Percentiles rank a stretch among this genome's conserved stretches.
Conservation (phyloP, 2,888 invertebrate genomes). For the Tinea pellionella region DNA sequence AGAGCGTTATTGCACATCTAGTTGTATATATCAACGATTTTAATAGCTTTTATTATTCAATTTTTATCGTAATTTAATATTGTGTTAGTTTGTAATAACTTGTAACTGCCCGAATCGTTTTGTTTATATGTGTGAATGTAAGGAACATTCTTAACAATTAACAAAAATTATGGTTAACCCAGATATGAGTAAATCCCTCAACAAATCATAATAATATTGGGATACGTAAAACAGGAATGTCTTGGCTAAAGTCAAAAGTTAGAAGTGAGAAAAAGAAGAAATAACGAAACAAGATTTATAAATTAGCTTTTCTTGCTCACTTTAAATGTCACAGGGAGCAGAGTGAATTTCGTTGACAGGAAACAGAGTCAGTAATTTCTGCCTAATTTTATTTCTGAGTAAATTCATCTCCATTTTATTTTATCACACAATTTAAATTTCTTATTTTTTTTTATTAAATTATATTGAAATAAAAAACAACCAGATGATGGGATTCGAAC, state of each 20-base stretch:
- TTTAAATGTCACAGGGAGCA: constrained; percentile 8
- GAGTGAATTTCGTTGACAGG: constrained; percentile 9
- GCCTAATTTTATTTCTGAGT: constrained; percentile 4
- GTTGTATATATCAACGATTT: no score
- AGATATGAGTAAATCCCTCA: not conserved
- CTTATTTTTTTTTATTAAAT: not conserved
- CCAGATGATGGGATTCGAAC: no score
- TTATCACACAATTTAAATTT: not conserved
- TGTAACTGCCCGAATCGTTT: no score
- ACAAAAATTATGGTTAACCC: no score
- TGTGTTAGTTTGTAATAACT: no score
- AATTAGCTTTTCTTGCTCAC: constrained; percentile 6
- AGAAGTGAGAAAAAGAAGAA: not conserved
- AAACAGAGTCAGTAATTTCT: constrained; percentile 8
- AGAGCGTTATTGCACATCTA: no score
- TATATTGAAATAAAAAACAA: no score
- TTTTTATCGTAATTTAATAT: no score
- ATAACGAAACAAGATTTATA: constrained; percentile 1
- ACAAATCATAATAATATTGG: not conserved
- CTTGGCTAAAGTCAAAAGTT: not conserved
- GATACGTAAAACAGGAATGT: not conserved
- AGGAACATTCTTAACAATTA: no score
- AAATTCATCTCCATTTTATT: not conserved
- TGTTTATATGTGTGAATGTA: no score
- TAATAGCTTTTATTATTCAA: no score